Evolutionary conservation across 1,140 invertebrate species (phyloP), one percentile per base, ranked within the genome.

Genomic region (Brachionus calyciflorus): DNA sequence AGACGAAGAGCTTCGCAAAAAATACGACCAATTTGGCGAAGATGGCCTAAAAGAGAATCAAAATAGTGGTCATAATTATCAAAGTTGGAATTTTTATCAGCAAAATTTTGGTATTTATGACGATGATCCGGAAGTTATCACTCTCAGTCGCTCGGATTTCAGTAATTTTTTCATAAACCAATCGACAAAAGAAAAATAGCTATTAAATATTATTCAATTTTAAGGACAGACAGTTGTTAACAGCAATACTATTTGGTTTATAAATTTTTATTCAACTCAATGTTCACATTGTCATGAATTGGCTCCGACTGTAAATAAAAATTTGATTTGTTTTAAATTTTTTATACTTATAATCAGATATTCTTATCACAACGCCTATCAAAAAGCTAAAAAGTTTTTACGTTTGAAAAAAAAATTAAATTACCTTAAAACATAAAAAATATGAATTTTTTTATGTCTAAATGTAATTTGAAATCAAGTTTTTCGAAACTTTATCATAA

Each of bases 81-180:
- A 93, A 79, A 89, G 90, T 37, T 93, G 91, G 87, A 90, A 88
- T 78, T 93, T 92, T 81, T 93, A 93, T 81, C 87, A 90, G 70
- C 89, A 92, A 81, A 90, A 91, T 81, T 93, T 93, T 89, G 92
- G 87, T 49, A 88, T 94, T 77, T 94, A 93, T 86, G 91, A 93
- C 82, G 90, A 93, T 84, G 91, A 93, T 85, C 88, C 88, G 65
- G 88, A 91, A 83, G 90, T 94, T 77, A 88, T 91, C 12, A 92
- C 91, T 4, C 83, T 94, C 0, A 89, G 87, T 78, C 87, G 84
- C 79, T 84, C 87, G 75, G 91, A 91, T 83, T 94, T 91, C 88
- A 89, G 91, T 92, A 85, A 88, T 88, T 26, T 46, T 9, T 9
- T 87, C 69, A 60, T 5, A 78, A 14, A 65, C 41, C 41, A 65